Base-by-base conservation (phyloP, 2,113 vertebrate genomes). In the Anthoscopus minutus region DNA sequence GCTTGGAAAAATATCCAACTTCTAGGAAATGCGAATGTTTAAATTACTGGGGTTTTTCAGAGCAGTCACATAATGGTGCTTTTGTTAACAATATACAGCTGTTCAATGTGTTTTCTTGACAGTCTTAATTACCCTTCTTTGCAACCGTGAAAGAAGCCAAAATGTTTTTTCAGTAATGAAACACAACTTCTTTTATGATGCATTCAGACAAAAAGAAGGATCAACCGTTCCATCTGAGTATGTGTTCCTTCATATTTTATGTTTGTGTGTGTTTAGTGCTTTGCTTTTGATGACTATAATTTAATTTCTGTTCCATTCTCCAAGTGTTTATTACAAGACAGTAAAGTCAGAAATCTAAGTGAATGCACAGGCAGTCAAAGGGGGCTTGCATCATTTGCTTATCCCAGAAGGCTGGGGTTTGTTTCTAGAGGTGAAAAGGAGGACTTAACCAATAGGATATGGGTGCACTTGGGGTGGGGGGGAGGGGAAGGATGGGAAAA, bases 31-130 rank as follows among this genome's bases (percentile, higher is more conserved):
- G 82, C 30, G 91, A 84, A 72, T 45, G n/a, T 95, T 82, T 91
- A 54, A 93, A 95, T 81, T 93, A 95, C 88, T 84, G 79, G 23
- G 40, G 95, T 96, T 86, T 81, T 66, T n/a, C 38, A 66, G 60
- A 80, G 50, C 82, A 95, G 93, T 95, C 86, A 33, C 86, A 86
- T 82, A 96, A 96, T 81, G 88, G 69, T 93, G 92, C 96, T 97
- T 97, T 98, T 98, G 96, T 97, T 97, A 97, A 96, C 93, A 88
- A 56, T 96, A 93, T 97, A 95, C 95, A 97, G 95, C 95, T 97
- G 92, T 74, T 96, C 86, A 54, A 1, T 96, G 83, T 96, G 94
- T 97, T 96, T 97, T 97, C 96, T 92, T 95, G 97, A 96, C 96
- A 95, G 81, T 96, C 96, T 89, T 97, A 97, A 98, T 98, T 97